Evolutionary conservation across 2,888 invertebrate genomes (phyloP).

Genomic region (Lepidochitona cinerea): DNA sequence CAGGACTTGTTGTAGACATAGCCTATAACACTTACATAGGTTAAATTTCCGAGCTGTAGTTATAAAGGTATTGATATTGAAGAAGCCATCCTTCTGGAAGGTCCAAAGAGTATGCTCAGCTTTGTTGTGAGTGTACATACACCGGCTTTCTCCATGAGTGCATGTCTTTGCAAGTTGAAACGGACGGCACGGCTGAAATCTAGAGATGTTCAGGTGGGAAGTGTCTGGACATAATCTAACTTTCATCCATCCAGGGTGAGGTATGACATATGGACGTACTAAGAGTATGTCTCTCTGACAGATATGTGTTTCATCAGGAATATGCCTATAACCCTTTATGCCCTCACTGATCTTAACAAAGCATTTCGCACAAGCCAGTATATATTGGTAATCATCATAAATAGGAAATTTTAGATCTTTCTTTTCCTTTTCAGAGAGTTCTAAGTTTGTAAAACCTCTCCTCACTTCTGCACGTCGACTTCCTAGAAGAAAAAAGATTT

Average conservation of each 20-base stretch:
- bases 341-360: conserved; percentile 57
- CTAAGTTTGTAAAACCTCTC: no score
- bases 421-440: neutral
- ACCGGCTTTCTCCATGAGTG: conserved; percentile 44
- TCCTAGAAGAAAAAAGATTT: no score
- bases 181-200: conserved; percentile 33
- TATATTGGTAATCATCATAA: conserved; percentile 48
- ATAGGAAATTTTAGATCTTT: conserved; percentile 39
- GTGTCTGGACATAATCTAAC: conserved; percentile 42
- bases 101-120: conserved; percentile 53
- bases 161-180: no score
- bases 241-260: conserved; percentile 52
- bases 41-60: neutral
- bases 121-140: conserved; percentile 55
- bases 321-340: conserved; percentile 42
- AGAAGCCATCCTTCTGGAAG: conserved; percentile 49
- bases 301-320: conserved; percentile 32
- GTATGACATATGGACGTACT: conserved; percentile 36
- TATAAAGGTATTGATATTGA: conserved; percentile 48
- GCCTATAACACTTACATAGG: neutral
- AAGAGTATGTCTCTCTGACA: conserved; percentile 51
- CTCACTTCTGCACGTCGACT: no score
- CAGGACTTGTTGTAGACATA: no score
- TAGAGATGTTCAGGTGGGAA: conserved; percentile 43
- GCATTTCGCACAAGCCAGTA: conserved; percentile 52